These are phyloP conservation scores for Idaea straminata DNA, from an alignment of 2,888 invertebrate genomes.

Conservation along the genomic window DNA sequence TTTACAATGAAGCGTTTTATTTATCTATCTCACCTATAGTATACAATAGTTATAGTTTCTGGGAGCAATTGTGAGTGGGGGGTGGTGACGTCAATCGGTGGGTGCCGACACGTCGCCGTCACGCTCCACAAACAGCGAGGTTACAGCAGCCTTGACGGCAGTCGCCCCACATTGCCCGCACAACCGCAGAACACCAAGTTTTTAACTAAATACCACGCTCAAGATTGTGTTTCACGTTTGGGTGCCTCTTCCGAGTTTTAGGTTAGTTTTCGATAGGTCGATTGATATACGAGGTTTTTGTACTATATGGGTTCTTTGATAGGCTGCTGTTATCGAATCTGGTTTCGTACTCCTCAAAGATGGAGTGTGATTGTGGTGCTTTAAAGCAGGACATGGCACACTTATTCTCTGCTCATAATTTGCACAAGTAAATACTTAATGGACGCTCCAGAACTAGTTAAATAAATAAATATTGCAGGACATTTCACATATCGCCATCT, in stretches of 20 bases:
- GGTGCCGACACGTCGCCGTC: slow-evolving; percentile 78
- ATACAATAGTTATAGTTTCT: background rate
- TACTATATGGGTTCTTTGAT: background rate
- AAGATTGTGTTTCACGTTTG: slow-evolving; percentile 24
- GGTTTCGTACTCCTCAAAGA: too few relatives aligned
- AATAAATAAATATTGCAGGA: too few relatives aligned
- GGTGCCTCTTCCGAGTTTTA: slow-evolving; percentile 25
- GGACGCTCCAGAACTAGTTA: too few relatives aligned
- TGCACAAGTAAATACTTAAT: too few relatives aligned
- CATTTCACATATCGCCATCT: too few relatives aligned
- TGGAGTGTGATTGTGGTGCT: too few relatives aligned
- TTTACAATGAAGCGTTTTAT: background rate
- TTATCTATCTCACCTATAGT: background rate
- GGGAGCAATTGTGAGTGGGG: slow-evolving; percentile 4
- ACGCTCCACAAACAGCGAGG: slow-evolving; percentile 80
- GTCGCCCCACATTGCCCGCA: slow-evolving; percentile 71
- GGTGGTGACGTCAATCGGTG: slow-evolving; percentile 68
- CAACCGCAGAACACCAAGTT: slow-evolving; percentile 60
- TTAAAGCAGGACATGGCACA: too few relatives aligned
- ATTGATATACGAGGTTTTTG: background rate
- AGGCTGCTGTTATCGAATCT: too few relatives aligned
- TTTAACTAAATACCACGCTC: slow-evolving; percentile 61
- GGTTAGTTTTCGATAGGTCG: background rate
- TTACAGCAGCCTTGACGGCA: slow-evolving; percentile 72
- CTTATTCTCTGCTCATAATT: too few relatives aligned